A percentile compares a stretch with the other conserved stretches of the same genome.
These are phyloP conservation scores for Ecliptopera silaceata DNA, from an alignment of 2,888 invertebrate species.

Conservation along the genomic window DNA sequence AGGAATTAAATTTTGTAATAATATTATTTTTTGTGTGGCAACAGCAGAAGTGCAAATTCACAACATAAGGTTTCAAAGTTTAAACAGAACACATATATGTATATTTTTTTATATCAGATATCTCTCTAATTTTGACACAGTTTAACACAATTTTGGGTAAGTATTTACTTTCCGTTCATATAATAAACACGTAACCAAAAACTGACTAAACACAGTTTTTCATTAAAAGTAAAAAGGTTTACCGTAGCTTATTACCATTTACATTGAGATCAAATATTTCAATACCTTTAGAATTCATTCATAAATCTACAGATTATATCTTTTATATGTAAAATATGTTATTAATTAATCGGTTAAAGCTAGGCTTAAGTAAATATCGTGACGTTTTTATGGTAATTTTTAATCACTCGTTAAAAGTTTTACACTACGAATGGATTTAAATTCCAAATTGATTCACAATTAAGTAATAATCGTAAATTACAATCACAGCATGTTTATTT, in stretches of 20 bases:
- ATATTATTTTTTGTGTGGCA: too few species aligned
- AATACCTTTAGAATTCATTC: slow-evolving; percentile 17
- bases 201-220: background rate
- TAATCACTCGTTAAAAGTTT: slow-evolving; percentile 20
- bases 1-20: too few species aligned
- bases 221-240: background rate
- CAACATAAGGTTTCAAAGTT: too few species aligned
- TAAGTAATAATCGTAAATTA: slow-evolving; percentile 5
- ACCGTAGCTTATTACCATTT: slow-evolving; percentile 13
- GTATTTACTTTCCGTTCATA: too few species aligned
- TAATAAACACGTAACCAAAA: background rate
- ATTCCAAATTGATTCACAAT: slow-evolving; percentile 16
- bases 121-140: too few species aligned
- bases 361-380: slow-evolving; percentile 20
- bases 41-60: too few species aligned
- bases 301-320: slow-evolving; percentile 47
- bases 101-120: too few species aligned
- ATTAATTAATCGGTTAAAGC: slow-evolving; percentile 45
- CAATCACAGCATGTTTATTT: background rate
- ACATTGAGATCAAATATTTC: slow-evolving; percentile 15
- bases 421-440: slow-evolving; percentile 6
- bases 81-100: too few species aligned
- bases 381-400: slow-evolving; percentile 19
- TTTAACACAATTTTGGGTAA: too few species aligned
- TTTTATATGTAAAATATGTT: slow-evolving; percentile 48